Evolutionary conservation across 2,113 vertebrate genomes (phyloP), one percentile per base, ranked within the genome.

Genomic region (Burhinus oedicnemus): DNA sequence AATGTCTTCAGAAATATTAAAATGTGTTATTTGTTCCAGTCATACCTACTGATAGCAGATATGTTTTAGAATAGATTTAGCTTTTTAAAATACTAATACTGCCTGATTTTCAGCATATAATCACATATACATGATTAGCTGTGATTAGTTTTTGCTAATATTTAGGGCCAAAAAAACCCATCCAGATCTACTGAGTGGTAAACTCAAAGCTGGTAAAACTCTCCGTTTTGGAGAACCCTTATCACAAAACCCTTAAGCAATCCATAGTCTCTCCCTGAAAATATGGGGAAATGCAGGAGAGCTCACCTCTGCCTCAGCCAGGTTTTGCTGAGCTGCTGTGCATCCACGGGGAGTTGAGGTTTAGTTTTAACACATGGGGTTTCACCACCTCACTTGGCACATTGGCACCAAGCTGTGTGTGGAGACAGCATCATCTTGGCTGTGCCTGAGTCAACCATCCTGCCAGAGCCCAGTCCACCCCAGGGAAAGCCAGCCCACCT

Each of bases 381-480:
- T 55, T 52, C 70, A 60, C 40, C 44, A 38, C 57, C 61, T 70
- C 32, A 5, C 7, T 54, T 32, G 29, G 32, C 17, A 42, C 0
- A 1, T 0, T 70, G 55, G 55, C 61, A 79, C 27, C 51, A 71
- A 23, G 70, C 17, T 26, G 15, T 15, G 75, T 2, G 1, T 4
- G 49, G 44, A 78, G 32, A 69, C 19, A 55, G 20, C 60, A 75
- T 29, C 7, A 2, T 10, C 52, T n/a, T 8, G 13, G 36, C 58
- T 64, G 52, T 51, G 36, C 32, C 44, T 11, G 20, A 74, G 38
- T 29, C 61, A 60, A 60, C 6, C 42, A 29, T 8, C 29, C 32
- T 49, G 23, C 8, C 3, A 0, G 34, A 68, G 5, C 34, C 38
- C 13, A 10, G 29, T 5, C 27, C 1, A 3, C 15, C 1, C 0